Base-by-base conservation (phyloP, 1,140 invertebrate genomes). In the Drosophila guanche region DNA sequence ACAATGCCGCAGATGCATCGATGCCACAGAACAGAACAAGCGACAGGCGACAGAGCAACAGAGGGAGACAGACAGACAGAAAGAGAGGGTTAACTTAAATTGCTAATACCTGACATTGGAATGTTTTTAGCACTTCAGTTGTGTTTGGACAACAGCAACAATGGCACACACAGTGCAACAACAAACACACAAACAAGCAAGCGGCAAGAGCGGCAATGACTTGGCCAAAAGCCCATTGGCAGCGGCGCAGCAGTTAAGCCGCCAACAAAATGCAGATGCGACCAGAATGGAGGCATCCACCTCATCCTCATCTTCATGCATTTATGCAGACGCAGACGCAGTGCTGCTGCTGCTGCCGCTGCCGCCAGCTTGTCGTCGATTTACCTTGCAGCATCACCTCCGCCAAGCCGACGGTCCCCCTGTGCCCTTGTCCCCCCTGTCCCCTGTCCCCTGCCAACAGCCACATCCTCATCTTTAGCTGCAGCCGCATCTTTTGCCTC, bases 61-160 rank as follows among this genome's bases (percentile, higher is more conserved):
- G 22, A 16, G 16, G 5, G 29, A 23, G 48, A 12, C 29, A 42
- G 7, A 4, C 8, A 16, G 23, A 41, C 20, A 23, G 48, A 12
- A 29, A 42, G 23, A 48, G 62, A n/a, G 67, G 67, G 52, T 66
- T 74, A 75, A 76, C 72, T 81, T 81, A 88, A 88, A 88, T 88
- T 88, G 83, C 83, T 88, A 88, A 88, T 88, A 83, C 83, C 75
- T 79, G 83, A 88, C 83, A 88, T 88, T 80, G 83, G 83, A 88
- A 88, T 88, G 83, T 88, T 88, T 88, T 88, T 88, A 88, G 80
- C 83, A 88, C 83, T 88, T 86, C 58, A 67, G 72, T 80, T 86
- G 83, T 86, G 81, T 88, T 86, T 86, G 81, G 78, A 81, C 79
- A 89, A 75, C 79, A 72, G 70, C 84, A 80, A 89, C 84, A 89